Evolutionary conservation across 53 echinoderm and acorn worm species (phyloP).

Genomic region (Stichopus horrens): DNA sequence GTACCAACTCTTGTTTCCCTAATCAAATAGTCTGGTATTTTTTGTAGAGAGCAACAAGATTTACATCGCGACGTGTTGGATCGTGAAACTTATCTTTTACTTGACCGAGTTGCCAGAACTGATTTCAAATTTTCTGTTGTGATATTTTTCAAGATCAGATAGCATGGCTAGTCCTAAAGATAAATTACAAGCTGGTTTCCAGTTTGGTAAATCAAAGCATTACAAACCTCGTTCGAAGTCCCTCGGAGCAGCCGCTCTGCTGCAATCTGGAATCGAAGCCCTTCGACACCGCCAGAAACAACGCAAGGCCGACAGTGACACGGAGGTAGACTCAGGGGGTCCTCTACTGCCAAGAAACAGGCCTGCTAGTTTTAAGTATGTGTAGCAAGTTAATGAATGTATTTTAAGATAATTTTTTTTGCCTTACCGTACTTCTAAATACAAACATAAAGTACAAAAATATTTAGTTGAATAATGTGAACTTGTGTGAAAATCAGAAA

Average conservation of each 20-base stretch:
- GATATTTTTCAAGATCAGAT: slow-evolving; percentile 4
- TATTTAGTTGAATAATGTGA: no score
- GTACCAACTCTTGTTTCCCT: no score
- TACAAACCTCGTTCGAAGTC: slow-evolving; percentile 80
- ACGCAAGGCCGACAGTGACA: slow-evolving; percentile 79
- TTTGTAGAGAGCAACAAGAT: no score
- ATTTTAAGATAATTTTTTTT: no score
- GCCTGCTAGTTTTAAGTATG: slow-evolving; percentile 89
- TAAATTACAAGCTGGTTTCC: slow-evolving; percentile 7
- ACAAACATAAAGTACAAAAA: no score
- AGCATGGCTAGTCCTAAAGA: slow-evolving; percentile 5
- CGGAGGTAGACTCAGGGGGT: slow-evolving; percentile 60
- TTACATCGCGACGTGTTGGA: no score
- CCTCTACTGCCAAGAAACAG: slow-evolving; percentile 41
- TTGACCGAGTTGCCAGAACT: no score
- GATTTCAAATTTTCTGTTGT: no score
- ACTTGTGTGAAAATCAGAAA: no score
- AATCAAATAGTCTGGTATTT: no score
- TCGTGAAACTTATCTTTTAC: no score
- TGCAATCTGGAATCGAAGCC: slow-evolving; percentile 76
- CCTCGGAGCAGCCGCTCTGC: slow-evolving; percentile 70
- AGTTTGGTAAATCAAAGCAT: slow-evolving; percentile 21
- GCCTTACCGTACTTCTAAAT: no score
- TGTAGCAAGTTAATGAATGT: background rate
- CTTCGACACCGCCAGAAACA: slow-evolving; percentile 62